Base-by-base conservation (phyloP, 1,140 invertebrate species). In the Berghia stephanieae region DNA sequence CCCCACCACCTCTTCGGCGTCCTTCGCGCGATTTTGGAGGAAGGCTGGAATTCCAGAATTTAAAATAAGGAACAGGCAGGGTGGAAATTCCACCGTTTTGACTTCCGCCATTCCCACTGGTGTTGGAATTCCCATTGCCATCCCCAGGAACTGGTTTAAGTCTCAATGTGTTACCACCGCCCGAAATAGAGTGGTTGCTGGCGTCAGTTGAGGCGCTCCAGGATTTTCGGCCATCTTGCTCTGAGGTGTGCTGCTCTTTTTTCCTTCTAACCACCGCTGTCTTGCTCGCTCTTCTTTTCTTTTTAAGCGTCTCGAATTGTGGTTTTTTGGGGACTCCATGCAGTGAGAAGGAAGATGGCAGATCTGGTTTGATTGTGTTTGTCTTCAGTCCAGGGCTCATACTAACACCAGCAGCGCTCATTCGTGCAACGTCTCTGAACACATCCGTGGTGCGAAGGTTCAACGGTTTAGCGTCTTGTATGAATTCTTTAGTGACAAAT, bases 41-140 rank as follows among this genome's bases (percentile, higher is more conserved):
- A 2, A 76, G 21, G 18, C 73, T 71, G 46, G 69, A 60, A 42
- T 66, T 76, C 78, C 78, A 79, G 72, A 79, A 79, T 27, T 76
- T 79, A 52, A 76, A 79, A 66, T 76, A 79, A 6, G 78, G 74
- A 52, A 63, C 67, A n/a, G 78, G 49, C 68, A 49, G 42, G 31
- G 68, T 2, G 13, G 63, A 31, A 21, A 44, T 34, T 38, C 38
- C 49, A 21, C 49, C 57, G 4, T 21, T 18, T n/a, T 24, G 43
- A 24, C 2, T 38, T 36, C 27, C 31, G 40, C 13, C 31, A n/a
- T 2, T 24, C 66, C 42, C 75, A 36, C 3, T 70, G 42, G 18
- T 66, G 60, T 8, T 6, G n/a, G 3, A 13, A 8, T 31, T 24
- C 18, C 68, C 68, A 46, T 42, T n/a, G 3, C 38, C 31, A n/a